Base-by-base conservation (phyloP, 1,140 invertebrate species). In the Dreissena rostriformis region DNA sequence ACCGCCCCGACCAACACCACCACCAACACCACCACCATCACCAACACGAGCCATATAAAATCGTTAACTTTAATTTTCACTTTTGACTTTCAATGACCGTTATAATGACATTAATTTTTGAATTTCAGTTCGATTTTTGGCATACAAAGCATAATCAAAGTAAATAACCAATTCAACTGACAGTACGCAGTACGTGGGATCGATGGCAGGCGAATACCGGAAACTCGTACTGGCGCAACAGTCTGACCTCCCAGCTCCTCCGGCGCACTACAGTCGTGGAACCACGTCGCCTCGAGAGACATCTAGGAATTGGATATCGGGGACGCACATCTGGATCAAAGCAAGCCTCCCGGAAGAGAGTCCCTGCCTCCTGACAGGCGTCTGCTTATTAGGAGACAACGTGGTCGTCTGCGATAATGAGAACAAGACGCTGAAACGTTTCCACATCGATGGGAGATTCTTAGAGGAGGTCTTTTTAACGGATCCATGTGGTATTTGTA, bases 331-430 rank as follows among this genome's bases (percentile, higher is more conserved):
- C n/a, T 82, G 80, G 80, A 73, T 82, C 51, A 74, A 49, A 19
- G 80, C 80, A 6, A 65, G 57, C 19, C 19, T 82, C 19, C 63
- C 80, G 2, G 80, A 73, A n/a, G 80, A 82, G 39, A 52, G 66
- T 22, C 68, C 80, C 5, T 82, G 80, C 39, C 65, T 82, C n/a
- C 24, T 82, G 24, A 82, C 80, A 11, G 80, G 80, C 2, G 55
- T 82, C 63, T 52, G 70, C 2, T 74, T 72, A n/a, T 49, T 82
- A 6, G 53, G 63, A 14, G 70, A 53, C 10, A 52, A 66, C n/a
- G 49, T 82, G 22, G 28, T 82, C 11, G 80, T 68, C 17, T 82
- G 71, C 28, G 80, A 82, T 49, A 82, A 82, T 61, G 80, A 82
- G 28, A 82, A 82, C 57, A 82, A 82, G 51, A 73, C 68, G 5